Percentiles rank a stretch among this genome's conserved stretches.
Conservation (phyloP, 2,888 invertebrate species). For the Athalia cordata region DNA sequence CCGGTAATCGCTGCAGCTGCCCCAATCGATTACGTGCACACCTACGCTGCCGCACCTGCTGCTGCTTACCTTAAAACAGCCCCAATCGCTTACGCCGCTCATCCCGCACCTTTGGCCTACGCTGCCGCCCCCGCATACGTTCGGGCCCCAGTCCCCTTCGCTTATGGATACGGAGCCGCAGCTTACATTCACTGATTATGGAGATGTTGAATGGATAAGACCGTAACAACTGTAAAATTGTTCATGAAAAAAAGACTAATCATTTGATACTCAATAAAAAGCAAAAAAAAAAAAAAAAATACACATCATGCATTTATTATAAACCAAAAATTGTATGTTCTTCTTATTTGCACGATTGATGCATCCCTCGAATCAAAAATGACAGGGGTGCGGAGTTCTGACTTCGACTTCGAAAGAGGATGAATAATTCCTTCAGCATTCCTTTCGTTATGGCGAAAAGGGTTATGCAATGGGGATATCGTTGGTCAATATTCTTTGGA, state of each 20-base stretch:
- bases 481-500: no score
- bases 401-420: no score
- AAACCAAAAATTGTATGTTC: not conserved
- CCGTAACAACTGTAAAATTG: not conserved
- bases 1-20: conserved; percentile 63
- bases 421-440: no score
- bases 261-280: conserved; percentile 3
- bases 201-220: not conserved
- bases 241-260: not conserved
- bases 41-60: conserved; percentile 68
- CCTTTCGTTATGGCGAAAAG: no score
- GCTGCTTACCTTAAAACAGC: conserved; percentile 62
- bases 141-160: conserved; percentile 42
- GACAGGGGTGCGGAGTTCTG: no score
- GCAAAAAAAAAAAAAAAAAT: conserved; percentile 16
- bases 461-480: no score
- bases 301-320: not conserved
- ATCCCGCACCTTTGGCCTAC: conserved; percentile 63
- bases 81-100: conserved; percentile 62
- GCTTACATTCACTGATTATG: conserved; percentile 6
- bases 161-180: conserved; percentile 20
- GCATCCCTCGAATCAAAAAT: not conserved
- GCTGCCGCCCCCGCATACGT: conserved; percentile 52
- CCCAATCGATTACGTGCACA: conserved; percentile 67
- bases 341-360: not conserved